Base-by-base conservation (phyloP, 2,113 vertebrate genomes). In the Sigmodon hispidus region DNA sequence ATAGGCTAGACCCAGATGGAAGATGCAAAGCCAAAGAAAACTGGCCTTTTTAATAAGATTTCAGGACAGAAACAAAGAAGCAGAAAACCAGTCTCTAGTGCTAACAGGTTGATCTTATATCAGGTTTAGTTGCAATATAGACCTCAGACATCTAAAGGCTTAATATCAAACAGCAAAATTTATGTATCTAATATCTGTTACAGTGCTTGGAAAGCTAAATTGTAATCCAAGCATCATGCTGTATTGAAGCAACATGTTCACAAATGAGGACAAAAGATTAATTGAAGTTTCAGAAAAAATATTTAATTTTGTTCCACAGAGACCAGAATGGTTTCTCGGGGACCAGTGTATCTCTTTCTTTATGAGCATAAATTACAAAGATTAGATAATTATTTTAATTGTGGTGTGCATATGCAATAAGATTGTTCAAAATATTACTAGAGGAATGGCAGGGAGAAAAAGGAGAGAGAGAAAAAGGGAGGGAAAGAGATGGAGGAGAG, bases 211-310 rank as follows among this genome's bases (percentile, higher is more conserved):
- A 73, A 96, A 96, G 91, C 89, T 91, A 85, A 93, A 97, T 21
- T 93, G 75, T 90, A 93, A 96, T 85, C 59, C 17, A 90, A 65
- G 48, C 36, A 92, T 59, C 48, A 40, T 15, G 21, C 67, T 94
- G 88, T n/a, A 94, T 5, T 79, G 86, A 75, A 96, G 76, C 65
- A 95, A 75, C 63, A 94, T 29, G 22, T 57, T 90, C 84, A 92
- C 92, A 83, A 96, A 85, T 93, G 72, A 96, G 67, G 83, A 97
- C 88, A 75, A 96, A 97, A 80, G 80, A 96, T 95, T 96, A 97
- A 95, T 72, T 92, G 59, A 94, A 86, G 67, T 96, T 93, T 89
- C 40, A 69, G 34, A 89, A 31, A 94, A 97, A 96, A 84, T 57
- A 91, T 81, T 97, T 96, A 96, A 94, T 95, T 92, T 93, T 96